These are phyloP conservation scores for Pygocentrus nattereri DNA, from an alignment of 2,797 vertebrate species.

Conservation along the genomic window DNA sequence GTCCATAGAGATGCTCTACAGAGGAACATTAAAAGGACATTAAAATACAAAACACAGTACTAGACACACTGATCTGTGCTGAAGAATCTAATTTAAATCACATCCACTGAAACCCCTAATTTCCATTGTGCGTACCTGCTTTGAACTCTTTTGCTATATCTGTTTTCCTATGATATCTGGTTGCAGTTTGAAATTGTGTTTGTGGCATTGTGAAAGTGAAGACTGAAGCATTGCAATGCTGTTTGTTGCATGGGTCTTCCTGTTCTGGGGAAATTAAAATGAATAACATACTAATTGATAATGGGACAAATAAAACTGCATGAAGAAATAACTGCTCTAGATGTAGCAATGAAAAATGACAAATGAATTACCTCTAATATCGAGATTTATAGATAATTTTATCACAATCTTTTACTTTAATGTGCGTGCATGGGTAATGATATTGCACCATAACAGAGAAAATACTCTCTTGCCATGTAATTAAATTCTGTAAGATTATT, in stretches of 20 bases:
- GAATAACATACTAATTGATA: slow-evolving; percentile 66
- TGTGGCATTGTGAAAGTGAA: slow-evolving; percentile 76
- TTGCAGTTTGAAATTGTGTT: slow-evolving; percentile 71
- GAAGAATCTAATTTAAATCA: not conserved
- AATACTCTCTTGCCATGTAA: slow-evolving; percentile 57
- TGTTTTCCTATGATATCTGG: slow-evolving; percentile 62
- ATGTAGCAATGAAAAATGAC: slow-evolving; percentile 75
- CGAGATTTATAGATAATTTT: slow-evolving; percentile 66
- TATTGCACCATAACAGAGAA: slow-evolving; percentile 77
- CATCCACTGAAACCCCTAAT: not conserved
- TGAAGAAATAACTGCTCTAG: slow-evolving; percentile 76
- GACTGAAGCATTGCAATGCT: slow-evolving; percentile 74
- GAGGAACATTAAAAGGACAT: not conserved
- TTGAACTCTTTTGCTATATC: slow-evolving; percentile 42
- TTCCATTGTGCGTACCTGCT: slow-evolving; percentile 15
- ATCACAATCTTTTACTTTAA: slow-evolving; percentile 61
- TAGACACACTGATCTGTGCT: not conserved
- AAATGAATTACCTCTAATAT: slow-evolving; percentile 78
- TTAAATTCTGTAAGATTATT: slow-evolving; percentile 72
- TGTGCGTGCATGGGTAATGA: slow-evolving; percentile 78
- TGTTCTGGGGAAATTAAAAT: slow-evolving; percentile 67
- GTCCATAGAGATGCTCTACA: not conserved
- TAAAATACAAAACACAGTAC: not conserved
- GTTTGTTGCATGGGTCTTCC: slow-evolving; percentile 77
- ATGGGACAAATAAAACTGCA: slow-evolving; percentile 72